These are phyloP conservation scores for Naja naja DNA, from an alignment of 2,113 vertebrate species.

Conservation along the genomic window DNA sequence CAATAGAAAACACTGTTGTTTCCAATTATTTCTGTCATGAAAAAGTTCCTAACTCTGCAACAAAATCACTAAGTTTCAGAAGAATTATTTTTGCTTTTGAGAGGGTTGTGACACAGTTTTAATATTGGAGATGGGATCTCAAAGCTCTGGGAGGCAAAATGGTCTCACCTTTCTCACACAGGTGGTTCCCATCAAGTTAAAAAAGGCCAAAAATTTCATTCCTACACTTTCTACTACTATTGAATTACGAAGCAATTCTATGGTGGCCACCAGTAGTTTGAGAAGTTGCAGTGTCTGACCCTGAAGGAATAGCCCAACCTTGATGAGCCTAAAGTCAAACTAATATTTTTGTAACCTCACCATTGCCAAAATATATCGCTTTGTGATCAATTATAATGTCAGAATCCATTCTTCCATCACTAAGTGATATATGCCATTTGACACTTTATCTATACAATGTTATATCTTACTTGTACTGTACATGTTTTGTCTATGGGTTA, in stretches of 20 bases:
- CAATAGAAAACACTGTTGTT: background rate
- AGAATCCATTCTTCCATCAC: background rate
- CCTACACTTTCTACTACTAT: background rate
- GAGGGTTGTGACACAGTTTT: background rate
- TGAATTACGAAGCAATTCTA: background rate
- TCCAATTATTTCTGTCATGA: background rate
- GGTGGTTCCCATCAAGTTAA: background rate
- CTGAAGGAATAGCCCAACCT: background rate
- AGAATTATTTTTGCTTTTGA: background rate
- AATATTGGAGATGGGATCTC: background rate
- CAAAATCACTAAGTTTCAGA: background rate
- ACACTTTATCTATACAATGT: background rate
- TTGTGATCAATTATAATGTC: background rate
- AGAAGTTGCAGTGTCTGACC: background rate
- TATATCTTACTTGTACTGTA: background rate
- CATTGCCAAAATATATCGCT: background rate
- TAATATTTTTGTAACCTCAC: background rate
- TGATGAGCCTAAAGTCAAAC: background rate
- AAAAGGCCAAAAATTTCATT: background rate
- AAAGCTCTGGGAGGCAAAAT: background rate
- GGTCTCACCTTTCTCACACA: background rate
- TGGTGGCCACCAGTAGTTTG: background rate
- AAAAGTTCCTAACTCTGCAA: background rate
- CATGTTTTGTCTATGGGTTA: background rate
- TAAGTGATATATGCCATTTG: background rate